These are phyloP conservation scores for Acleris laterana DNA, from an alignment of 2,888 invertebrate genomes.

Conservation along the genomic window DNA sequence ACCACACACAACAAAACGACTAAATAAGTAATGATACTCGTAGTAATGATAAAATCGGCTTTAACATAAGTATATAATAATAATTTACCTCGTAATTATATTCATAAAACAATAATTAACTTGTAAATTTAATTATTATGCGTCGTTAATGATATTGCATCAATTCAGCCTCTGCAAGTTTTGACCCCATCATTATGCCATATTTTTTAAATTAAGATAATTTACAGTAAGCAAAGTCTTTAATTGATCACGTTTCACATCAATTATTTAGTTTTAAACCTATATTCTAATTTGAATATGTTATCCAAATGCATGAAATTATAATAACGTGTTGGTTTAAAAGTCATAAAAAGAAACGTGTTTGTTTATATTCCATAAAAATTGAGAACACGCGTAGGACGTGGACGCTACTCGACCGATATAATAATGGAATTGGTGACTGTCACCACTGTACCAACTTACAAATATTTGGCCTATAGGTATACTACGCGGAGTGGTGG, in stretches of 20 bases:
- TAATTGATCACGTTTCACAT: neutral
- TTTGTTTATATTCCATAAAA: constrained; percentile 1
- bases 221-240: neutral
- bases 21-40: neutral
- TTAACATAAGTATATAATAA: neutral
- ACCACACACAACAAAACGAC: constrained; percentile 7
- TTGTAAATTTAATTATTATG: constrained; percentile 15
- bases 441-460: too few species aligned
- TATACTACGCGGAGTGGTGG: too few species aligned
- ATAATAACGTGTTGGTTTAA: neutral
- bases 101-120: constrained; percentile 15
- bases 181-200: too few species aligned
- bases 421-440: too few species aligned
- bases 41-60: neutral
- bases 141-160: constrained; percentile 8
- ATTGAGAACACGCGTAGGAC: constrained; percentile 3
- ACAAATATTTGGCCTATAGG: too few species aligned
- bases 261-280: neutral
- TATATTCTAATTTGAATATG: neutral
- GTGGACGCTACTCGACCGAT: neutral
- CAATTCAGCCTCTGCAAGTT: neutral
- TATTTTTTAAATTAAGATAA: neutral
- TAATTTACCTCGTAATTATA: constrained; percentile 2
- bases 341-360: neutral
- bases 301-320: neutral